phyloP scores from a whole-genome alignment of 2,113 vertebrate species.

The Indicator maculatus region DNA sequence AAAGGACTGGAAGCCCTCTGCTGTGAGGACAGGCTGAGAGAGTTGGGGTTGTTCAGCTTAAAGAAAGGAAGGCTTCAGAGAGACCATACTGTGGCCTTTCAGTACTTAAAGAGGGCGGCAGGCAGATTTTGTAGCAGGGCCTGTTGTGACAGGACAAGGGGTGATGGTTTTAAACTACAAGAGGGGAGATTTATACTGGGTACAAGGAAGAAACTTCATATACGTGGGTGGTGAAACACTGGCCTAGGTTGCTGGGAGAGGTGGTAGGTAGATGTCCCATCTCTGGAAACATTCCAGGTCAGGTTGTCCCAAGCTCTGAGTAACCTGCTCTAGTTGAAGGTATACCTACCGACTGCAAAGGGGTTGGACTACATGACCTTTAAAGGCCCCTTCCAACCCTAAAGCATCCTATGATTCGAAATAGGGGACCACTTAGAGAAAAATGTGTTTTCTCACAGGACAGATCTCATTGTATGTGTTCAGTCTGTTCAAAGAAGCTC shows the following conservation, averaged over 20 bases:
- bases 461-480: fast-evolving
- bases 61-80: no score
- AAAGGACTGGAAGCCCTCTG: neutral
- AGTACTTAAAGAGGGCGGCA: no score
- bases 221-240: neutral
- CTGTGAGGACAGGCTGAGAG: neutral
- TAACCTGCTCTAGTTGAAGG: neutral
- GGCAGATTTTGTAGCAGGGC: no score
- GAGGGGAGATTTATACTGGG: no score
- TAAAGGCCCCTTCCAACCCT: neutral
- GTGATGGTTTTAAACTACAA: no score
- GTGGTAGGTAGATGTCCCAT: neutral
- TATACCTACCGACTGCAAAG: neutral
- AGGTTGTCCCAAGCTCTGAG: neutral
- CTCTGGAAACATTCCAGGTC: neutral
- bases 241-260: neutral
- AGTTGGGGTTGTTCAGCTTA: no score
- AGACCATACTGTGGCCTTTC: no score
- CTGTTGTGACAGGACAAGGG: no score
- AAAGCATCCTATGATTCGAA: neutral
- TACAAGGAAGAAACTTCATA: neutral
- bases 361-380: neutral
- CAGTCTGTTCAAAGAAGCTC: neutral
- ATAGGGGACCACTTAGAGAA: fast-evolving
- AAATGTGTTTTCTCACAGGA: fast-evolving